These are phyloP conservation scores for Zaprionus lachaisei DNA, from an alignment of 1,140 invertebrate genomes.

Conservation along the genomic window DNA sequence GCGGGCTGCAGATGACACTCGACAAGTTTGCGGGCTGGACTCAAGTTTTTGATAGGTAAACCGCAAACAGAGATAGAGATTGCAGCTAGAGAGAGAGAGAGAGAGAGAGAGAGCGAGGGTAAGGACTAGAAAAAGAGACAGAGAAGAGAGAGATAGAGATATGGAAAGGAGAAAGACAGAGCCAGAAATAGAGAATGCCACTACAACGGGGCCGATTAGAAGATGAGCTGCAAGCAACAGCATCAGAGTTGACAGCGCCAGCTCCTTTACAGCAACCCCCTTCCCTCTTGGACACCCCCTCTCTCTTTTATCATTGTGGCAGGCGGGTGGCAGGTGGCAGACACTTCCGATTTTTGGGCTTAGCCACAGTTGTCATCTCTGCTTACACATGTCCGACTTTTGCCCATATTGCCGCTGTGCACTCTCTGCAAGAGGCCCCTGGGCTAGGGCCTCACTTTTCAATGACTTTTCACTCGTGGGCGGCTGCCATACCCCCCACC, in stretches of 20 bases:
- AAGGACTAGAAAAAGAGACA: neutral
- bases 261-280: neutral
- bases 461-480: neutral
- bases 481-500: neutral
- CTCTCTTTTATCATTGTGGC: neutral
- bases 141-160: too few species aligned
- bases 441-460: slow-evolving; percentile 2
- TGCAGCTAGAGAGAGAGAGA: neutral
- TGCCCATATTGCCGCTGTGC: neutral
- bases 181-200: neutral
- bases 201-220: slow-evolving; percentile 23
- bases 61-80: neutral
- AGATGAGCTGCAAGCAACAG: slow-evolving; percentile 37
- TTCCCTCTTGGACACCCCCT: neutral
- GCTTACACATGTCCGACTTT: slow-evolving; percentile 27
- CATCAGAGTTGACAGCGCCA: neutral
- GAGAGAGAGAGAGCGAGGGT: neutral
- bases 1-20: slow-evolving; percentile 39
- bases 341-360: slow-evolving; percentile 18
- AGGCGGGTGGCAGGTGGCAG: slow-evolving; percentile 24
- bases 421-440: neutral
- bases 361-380: slow-evolving; percentile 27
- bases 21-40: slow-evolving; percentile 33
- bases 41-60: slow-evolving; percentile 42
- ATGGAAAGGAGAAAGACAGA: too few species aligned